phyloP scores from a whole-genome alignment of 2,888 invertebrate genomes.

The Hedya salicella region DNA sequence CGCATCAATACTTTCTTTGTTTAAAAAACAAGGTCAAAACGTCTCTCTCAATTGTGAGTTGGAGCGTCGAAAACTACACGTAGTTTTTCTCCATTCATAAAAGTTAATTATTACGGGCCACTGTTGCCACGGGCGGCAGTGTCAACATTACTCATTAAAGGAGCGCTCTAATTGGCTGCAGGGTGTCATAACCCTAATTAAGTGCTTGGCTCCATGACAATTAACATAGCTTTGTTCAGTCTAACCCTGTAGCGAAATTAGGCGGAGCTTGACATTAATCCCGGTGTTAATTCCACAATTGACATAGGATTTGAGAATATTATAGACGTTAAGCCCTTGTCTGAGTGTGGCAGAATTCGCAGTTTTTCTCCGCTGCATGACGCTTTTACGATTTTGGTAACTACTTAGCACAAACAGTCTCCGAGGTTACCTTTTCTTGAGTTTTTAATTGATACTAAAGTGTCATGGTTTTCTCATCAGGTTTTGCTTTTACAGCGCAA shows the following conservation, averaged over 20 bases:
- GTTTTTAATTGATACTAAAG: no score
- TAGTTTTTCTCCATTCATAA: constrained; percentile 7
- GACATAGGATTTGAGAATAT: background rate
- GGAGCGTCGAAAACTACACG: background rate
- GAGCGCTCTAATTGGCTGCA: constrained; percentile 29
- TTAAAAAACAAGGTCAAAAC: no score
- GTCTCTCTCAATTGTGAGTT: background rate
- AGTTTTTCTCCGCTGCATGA: no score
- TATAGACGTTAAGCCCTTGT: background rate
- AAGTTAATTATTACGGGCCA: constrained; percentile 6
- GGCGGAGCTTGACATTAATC: background rate
- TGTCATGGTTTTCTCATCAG: no score
- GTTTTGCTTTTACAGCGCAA: no score
- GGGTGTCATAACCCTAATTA: constrained; percentile 32
- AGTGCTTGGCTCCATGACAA: constrained; percentile 16
- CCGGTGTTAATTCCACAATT: background rate
- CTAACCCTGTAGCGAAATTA: background rate
- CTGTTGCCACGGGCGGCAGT: constrained; percentile 3
- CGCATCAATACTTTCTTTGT: no score
- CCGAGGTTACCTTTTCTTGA: no score
- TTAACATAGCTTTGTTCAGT: constrained; percentile 14
- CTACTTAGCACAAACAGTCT: no score
- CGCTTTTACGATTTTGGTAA: no score
- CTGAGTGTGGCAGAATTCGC: no score
- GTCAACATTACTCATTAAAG: constrained; percentile 25